A percentile compares a stretch with the other conserved stretches of the same genome.
Evolutionary conservation across 1,140 invertebrate genomes (phyloP).

Genomic region (Hycleus cichorii): DNA sequence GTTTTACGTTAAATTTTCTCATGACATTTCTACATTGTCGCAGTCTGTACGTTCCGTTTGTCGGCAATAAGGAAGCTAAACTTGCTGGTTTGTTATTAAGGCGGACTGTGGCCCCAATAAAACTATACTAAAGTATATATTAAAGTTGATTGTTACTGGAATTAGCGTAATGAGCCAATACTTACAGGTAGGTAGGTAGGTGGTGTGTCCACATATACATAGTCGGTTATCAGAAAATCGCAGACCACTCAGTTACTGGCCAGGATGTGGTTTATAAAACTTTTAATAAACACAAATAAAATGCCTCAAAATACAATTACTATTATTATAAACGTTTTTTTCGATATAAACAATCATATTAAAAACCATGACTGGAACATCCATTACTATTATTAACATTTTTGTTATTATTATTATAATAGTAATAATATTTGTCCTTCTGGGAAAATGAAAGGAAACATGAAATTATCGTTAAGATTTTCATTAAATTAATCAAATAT

Average conservation of each 20-base stretch:
- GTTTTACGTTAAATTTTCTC: too few species aligned
- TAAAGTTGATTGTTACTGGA: constrained; percentile 22
- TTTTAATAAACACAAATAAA: constrained; percentile 3
- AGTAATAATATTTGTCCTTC: too few species aligned
- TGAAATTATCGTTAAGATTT: too few species aligned
- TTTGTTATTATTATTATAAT: too few species aligned
- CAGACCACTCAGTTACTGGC: constrained; percentile 1
- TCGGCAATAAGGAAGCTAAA: constrained; percentile 19
- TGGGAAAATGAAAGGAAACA: too few species aligned
- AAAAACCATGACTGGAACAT: too few species aligned
- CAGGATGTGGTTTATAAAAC: constrained; percentile 14
- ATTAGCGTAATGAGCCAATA: constrained; percentile 21
- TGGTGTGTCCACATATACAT: not conserved
- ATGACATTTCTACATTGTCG: not conserved
- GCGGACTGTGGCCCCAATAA: constrained; percentile 26
- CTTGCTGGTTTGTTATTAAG: constrained; percentile 20
- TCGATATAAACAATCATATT: too few species aligned
- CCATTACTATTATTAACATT: too few species aligned
- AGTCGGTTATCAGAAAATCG: not conserved
- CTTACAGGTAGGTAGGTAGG: not conserved
- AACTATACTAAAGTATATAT: constrained; percentile 20
- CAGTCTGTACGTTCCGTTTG: constrained; percentile 10
- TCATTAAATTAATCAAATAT: too few species aligned
- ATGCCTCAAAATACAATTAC: constrained; percentile 7
- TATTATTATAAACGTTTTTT: constrained; percentile 1